phyloP scores from a whole-genome alignment of 1,140 invertebrate genomes.

The Drosophila asahinai region DNA sequence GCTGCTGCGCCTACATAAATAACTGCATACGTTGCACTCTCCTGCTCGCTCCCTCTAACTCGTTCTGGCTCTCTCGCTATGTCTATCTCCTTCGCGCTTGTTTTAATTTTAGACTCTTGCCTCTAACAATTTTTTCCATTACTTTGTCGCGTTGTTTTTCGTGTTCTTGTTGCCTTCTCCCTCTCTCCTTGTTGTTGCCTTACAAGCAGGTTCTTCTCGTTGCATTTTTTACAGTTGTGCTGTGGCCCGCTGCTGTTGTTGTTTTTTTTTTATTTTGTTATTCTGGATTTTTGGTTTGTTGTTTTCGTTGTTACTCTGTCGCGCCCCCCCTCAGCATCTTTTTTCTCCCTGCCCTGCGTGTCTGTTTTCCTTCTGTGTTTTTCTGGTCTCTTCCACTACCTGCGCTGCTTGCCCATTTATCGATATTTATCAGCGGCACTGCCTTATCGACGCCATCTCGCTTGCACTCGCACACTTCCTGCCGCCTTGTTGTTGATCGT shows the following conservation, averaged over 20 bases:
- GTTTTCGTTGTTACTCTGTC: conserved; percentile 33
- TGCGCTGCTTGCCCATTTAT: conserved; percentile 54
- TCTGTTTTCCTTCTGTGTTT: conserved; percentile 8
- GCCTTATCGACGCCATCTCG: conserved; percentile 47
- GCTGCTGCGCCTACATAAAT: conserved; percentile 50
- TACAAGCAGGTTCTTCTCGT: conserved; percentile 68
- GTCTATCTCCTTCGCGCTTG: conserved; percentile 35
- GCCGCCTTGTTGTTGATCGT: conserved; percentile 13
- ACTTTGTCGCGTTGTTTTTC: conserved; percentile 67
- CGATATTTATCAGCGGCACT: conserved; percentile 70
- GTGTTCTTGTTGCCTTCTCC: conserved; percentile 48
- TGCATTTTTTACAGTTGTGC: conserved; percentile 76
- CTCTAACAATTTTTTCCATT: conserved; percentile 72
- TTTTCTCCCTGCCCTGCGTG: background rate
- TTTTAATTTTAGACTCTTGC: conserved; percentile 73
- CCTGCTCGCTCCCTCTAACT: conserved; percentile 20
- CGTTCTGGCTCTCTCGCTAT: conserved; percentile 23
- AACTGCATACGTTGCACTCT: conserved; percentile 75
- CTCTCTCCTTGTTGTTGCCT: conserved; percentile 23
- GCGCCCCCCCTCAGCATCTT: conserved; percentile 45
- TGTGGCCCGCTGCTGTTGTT: conserved; percentile 33
- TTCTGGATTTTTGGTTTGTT: conserved; percentile 68
- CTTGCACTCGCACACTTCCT: conserved; percentile 46
- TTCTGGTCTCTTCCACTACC: conserved; percentile 30
- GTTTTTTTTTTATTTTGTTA: conserved; percentile 40